These are phyloP conservation scores for Acleris cristana DNA, from an alignment of 2,888 invertebrate species.

Conservation along the genomic window DNA sequence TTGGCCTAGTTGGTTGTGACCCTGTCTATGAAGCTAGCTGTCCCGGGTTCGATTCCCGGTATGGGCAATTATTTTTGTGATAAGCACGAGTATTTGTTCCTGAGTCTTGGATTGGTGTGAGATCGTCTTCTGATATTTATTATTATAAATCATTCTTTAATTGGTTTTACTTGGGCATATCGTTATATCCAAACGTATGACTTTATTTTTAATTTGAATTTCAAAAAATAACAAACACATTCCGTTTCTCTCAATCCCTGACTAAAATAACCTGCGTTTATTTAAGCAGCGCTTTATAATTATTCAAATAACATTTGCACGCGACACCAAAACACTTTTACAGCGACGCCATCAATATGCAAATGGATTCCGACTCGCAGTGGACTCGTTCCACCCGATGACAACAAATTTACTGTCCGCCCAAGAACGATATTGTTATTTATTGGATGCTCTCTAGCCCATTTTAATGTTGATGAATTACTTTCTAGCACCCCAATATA, in stretches of 20 bases:
- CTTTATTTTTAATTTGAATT: too few relatives aligned
- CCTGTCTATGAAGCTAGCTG: too few relatives aligned
- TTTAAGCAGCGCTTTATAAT: not conserved
- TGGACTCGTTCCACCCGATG: constrained; percentile 16
- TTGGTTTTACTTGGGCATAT: too few relatives aligned
- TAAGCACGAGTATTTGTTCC: too few relatives aligned
- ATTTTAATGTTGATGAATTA: constrained; percentile 21
- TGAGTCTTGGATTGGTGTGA: too few relatives aligned
- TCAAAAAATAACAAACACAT: too few relatives aligned
- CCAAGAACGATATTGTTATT: constrained; percentile 30
- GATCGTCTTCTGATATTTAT: too few relatives aligned
- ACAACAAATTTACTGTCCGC: constrained; percentile 23
- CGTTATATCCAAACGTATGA: too few relatives aligned
- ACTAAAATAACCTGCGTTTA: not conserved
- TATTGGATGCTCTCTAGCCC: constrained; percentile 21
- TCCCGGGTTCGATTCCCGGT: too few relatives aligned
- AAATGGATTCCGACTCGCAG: constrained; percentile 19
- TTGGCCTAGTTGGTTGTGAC: too few relatives aligned
- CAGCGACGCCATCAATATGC: constrained; percentile 29
- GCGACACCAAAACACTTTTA: constrained; percentile 23
- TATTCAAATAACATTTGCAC: constrained; percentile 17
- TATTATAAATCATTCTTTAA: too few relatives aligned
- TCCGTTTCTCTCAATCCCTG: not conserved
- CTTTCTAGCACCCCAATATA: not conserved
- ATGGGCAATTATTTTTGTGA: too few relatives aligned